Conservation (phyloP, 1,140 invertebrate species). For the Drosophila nasuta region DNA sequence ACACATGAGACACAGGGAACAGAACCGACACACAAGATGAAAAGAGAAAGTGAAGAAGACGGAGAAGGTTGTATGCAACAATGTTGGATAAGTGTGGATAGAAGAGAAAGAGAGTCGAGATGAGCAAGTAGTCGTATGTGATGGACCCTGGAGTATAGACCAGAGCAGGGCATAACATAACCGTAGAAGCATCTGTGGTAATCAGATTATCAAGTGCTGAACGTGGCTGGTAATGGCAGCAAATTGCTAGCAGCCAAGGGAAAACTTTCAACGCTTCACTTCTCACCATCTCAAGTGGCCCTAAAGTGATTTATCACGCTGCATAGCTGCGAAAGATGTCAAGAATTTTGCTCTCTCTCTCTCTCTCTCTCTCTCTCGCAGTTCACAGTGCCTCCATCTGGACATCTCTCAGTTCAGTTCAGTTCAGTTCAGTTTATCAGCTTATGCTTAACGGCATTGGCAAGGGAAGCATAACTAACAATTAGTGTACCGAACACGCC, state of each 20-base stretch:
- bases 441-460: slow-evolving; percentile 35
- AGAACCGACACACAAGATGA: not conserved
- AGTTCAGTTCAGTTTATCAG: not conserved
- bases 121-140: slow-evolving; percentile 7
- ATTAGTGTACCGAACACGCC: slow-evolving; percentile 51
- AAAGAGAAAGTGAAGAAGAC: slow-evolving; percentile 3
- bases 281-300: slow-evolving; percentile 18
- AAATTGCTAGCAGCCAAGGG: slow-evolving; percentile 28
- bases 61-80: slow-evolving; percentile 1
- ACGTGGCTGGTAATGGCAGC: slow-evolving; percentile 21
- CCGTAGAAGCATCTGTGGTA: slow-evolving; percentile 22
- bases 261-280: slow-evolving; percentile 27
- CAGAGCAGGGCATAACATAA: not conserved
- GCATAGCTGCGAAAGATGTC: slow-evolving; percentile 5
- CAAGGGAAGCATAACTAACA: slow-evolving; percentile 62
- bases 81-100: slow-evolving; percentile 2
- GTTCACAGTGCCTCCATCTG: not conserved
- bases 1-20: slow-evolving; percentile 7
- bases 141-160: not conserved
- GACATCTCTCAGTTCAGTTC: not conserved
- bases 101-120: not conserved
- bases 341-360: not conserved
- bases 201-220: slow-evolving; percentile 44
- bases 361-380: not conserved
- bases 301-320: slow-evolving; percentile 45